Conservation (phyloP, 2,888 invertebrate species). For the Amitus sp. region DNA sequence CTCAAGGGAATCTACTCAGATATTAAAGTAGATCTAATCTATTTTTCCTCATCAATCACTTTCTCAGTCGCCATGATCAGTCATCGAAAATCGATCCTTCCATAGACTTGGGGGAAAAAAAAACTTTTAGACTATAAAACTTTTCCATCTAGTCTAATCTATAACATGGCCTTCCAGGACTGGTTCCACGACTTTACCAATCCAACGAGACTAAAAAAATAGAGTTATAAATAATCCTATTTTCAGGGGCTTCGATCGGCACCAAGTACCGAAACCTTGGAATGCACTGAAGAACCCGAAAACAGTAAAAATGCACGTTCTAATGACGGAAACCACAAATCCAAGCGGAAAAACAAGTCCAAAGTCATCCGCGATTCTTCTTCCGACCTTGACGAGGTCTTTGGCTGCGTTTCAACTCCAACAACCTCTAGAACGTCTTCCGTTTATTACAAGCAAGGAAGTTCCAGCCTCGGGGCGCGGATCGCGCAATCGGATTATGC, state of each 20-base stretch:
- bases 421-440: constrained; percentile 44
- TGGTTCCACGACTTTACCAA: too few relatives aligned
- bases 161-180: too few relatives aligned
- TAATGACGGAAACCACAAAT: constrained; percentile 41
- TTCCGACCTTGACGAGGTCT: constrained; percentile 55
- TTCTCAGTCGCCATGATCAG: too few relatives aligned
- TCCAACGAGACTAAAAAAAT: neutral
- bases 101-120: too few relatives aligned
- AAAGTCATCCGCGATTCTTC: constrained; percentile 55
- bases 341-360: constrained; percentile 57
- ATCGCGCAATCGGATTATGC: constrained; percentile 90
- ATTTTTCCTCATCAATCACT: too few relatives aligned
- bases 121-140: too few relatives aligned
- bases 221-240: neutral
- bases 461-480: constrained; percentile 84
- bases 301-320: too few relatives aligned
- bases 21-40: too few relatives aligned
- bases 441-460: constrained; percentile 77
- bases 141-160: too few relatives aligned
- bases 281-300: constrained; percentile 57
- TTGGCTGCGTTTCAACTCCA: constrained; percentile 34
- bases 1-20: too few relatives aligned
- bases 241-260: constrained; percentile 57
- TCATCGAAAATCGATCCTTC: too few relatives aligned
- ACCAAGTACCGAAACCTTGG: constrained; percentile 63